A percentile compares a stretch with the other conserved stretches of the same genome.
phyloP scores from a whole-genome alignment of 2,113 vertebrate genomes.

The Tenrec ecaudatus region DNA sequence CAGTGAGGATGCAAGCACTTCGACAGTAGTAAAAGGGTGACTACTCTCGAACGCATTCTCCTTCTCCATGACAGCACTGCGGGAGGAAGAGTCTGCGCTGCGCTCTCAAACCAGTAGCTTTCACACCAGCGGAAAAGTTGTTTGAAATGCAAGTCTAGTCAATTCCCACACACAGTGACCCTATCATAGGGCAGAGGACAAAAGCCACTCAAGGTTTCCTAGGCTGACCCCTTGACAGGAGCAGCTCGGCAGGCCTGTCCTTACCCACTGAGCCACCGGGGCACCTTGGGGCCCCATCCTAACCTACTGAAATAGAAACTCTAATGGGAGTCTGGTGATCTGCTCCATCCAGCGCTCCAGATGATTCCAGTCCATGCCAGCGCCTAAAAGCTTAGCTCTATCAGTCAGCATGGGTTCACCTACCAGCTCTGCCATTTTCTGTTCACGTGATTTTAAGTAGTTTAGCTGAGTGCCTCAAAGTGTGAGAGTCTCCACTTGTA shows the following conservation, averaged over 20 bases:
- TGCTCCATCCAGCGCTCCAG: not conserved
- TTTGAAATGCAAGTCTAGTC: not conserved
- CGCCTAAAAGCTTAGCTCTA: not conserved
- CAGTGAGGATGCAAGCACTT: not conserved
- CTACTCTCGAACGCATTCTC: not conserved
- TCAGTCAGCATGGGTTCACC: not conserved
- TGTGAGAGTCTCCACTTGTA: not conserved
- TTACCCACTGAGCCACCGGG: too few species aligned
- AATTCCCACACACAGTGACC: not conserved
- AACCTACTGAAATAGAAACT: conserved; percentile 1
- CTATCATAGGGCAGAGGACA: too few species aligned
- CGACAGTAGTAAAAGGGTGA: not conserved
- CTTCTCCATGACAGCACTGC: not conserved
- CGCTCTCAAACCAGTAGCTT: not conserved
- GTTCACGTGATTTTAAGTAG: not conserved
- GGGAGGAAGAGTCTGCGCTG: not conserved
- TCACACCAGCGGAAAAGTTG: not conserved
- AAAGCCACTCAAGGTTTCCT: not conserved
- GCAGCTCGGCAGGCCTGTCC: not conserved
- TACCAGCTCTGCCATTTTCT: not conserved
- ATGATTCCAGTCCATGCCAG: not conserved
- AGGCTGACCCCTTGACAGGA: not conserved
- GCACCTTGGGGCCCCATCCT: too few species aligned
- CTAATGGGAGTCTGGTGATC: not conserved
- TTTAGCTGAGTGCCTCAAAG: not conserved